Percentiles rank a stretch among this genome's conserved stretches.
These are phyloP conservation scores for Bombyx mori DNA, from an alignment of 1,140 invertebrate species.

Conservation along the genomic window DNA sequence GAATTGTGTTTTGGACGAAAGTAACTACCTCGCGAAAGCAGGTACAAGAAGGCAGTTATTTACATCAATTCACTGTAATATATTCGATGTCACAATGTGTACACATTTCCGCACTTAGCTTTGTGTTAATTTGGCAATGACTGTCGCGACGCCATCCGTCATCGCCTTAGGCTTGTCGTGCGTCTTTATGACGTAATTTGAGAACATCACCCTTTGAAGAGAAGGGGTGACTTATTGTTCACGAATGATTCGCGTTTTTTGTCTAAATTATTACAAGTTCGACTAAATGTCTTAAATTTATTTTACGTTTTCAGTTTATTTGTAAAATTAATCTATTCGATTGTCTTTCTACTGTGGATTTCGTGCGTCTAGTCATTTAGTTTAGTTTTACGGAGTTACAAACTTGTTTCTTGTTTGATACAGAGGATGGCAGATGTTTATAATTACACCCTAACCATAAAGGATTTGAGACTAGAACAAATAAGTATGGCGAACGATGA, in stretches of 20 bases:
- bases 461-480: background rate
- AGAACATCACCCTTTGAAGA: slow-evolving; percentile 37
- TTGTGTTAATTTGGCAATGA: slow-evolving; percentile 57
- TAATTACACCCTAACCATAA: background rate
- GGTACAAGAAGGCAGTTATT: slow-evolving; percentile 12
- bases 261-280: no score
- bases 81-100: slow-evolving; percentile 29
- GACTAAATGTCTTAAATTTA: no score
- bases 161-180: slow-evolving; percentile 33
- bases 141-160: slow-evolving; percentile 51
- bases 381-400: no score
- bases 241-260: slow-evolving; percentile 33
- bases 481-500: background rate
- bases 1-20: no score
- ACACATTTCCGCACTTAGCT: slow-evolving; percentile 60
- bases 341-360: no score
- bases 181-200: slow-evolving; percentile 56
- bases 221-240: slow-evolving; percentile 50
- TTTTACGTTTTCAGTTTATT: no score
- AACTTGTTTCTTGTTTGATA: no score
- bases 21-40: no score
- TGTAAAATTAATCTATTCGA: no score
- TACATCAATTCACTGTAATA: slow-evolving; percentile 10
- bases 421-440: no score
- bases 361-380: no score